Base-by-base conservation (phyloP, 2,888 invertebrate genomes). In the Apotomis betuletana region DNA sequence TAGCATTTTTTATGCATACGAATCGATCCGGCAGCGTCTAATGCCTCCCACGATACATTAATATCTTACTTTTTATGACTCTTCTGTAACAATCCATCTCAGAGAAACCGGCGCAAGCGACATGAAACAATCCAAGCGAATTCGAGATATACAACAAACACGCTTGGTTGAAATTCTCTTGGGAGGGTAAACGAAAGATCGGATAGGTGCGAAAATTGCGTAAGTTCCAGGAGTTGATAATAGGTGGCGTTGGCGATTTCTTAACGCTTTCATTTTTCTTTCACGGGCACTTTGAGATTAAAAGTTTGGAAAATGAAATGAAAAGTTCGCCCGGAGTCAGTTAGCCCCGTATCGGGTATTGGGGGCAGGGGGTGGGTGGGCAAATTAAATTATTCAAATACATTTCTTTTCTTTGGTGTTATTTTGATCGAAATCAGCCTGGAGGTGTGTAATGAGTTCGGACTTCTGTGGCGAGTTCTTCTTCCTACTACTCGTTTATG, bases 51-150 rank as follows among this genome's bases (percentile, higher is more conserved):
- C 91, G 92, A 93, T 93, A 93, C 93, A 93, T 93, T 93, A 92
- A 93, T 93, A 93, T 92, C 92, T 92, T 91, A 92, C 92, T 93
- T 93, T 93, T 93, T 93, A 93, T 91, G 92, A 92, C 90, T 93
- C 90, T 91, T 91, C 88, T 86, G 88, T 87, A 92, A 91, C 90
- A 90, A 89, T 90, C 83, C 87, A 87, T 88, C 89, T 87, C 82
- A 73, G 77, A 72, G 71, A 74, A 74, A 74, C 70, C 67, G 77
- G 73, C 82, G 75, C 85, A 91, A 89, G 77, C 77, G 70, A 73
- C 80, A 49, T 15, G 13, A n/a, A 13, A 44, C 58, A 5, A 44
- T 13, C 4, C 60, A 51, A 15, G 6, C 38, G 3, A 78, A 67
- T 73, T 27, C 54, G n/a, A 58, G 57, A 44, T 59, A 57, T 77